These are phyloP conservation scores for Xylocopa sonorina DNA, from an alignment of 1,140 invertebrate genomes.

Conservation along the genomic window DNA sequence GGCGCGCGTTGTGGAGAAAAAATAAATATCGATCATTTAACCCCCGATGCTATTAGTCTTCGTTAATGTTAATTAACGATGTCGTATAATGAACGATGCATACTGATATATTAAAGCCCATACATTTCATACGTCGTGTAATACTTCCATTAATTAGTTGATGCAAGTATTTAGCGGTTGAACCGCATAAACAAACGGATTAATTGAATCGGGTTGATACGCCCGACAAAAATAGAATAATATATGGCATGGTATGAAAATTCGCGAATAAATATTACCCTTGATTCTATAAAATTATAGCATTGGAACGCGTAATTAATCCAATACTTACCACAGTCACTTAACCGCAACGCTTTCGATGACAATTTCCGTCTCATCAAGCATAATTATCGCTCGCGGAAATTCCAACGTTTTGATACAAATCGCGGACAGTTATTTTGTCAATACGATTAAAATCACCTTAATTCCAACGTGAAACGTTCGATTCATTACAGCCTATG, in stretches of 20 bases:
- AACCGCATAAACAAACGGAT: background rate
- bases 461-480: background rate
- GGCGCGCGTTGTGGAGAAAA: background rate
- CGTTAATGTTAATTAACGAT: too few relatives aligned
- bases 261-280: background rate
- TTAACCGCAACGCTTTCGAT: background rate
- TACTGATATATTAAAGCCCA: background rate
- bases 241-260: background rate
- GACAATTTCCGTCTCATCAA: background rate
- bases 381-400: background rate
- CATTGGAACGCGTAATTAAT: background rate
- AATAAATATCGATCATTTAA: too few relatives aligned
- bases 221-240: constrained; percentile 8
- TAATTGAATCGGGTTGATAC: background rate
- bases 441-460: background rate
- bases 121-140: background rate
- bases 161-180: constrained; percentile 2
- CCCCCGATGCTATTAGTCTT: too few relatives aligned
- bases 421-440: background rate
- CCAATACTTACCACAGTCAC: background rate
- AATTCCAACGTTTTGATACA: too few relatives aligned
- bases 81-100: too few relatives aligned
- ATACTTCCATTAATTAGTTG: constrained; percentile 1
- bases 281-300: background rate
- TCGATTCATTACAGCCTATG: background rate